These are phyloP conservation scores for Phrynocephalus vlangalii DNA, from an alignment of 2,797 vertebrate species.

Conservation along the genomic window DNA sequence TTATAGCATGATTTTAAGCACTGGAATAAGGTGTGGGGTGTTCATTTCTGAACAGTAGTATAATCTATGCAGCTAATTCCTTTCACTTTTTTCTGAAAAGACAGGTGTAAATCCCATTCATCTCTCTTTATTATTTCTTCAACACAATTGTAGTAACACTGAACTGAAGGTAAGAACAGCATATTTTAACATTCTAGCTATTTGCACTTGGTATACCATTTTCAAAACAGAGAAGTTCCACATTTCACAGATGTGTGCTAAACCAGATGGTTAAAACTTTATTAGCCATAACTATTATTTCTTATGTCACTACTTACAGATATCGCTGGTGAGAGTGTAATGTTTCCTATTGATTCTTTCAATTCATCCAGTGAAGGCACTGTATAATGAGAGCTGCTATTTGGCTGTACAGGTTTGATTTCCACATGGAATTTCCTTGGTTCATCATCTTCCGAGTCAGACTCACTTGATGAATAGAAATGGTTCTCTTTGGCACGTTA, in stretches of 20 bases:
- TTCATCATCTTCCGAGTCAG: conserved; percentile 93
- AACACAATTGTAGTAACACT: background rate
- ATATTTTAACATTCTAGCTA: conserved; percentile 4
- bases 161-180: conserved; percentile 5
- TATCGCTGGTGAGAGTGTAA: conserved; percentile 90
- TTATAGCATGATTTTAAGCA: background rate
- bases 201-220: background rate
- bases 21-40: background rate
- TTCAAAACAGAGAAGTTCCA: background rate
- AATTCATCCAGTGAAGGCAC: conserved; percentile 93
- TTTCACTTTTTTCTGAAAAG: background rate
- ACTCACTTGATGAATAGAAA: conserved; percentile 96
- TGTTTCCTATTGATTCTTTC: conserved; percentile 94
- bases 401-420: conserved; percentile 93
- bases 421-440: conserved; percentile 94
- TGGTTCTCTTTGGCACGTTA: conserved; percentile 98
- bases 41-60: background rate
- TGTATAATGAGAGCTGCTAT: conserved; percentile 87
- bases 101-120: background rate
- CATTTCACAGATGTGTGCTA: background rate
- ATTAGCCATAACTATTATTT: conserved; percentile 15
- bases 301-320: conserved; percentile 80
- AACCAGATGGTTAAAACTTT: background rate
- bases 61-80: background rate
- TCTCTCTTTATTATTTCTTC: background rate